Evolutionary conservation across 2,797 vertebrate species (phyloP).

Genomic region (Chelon auratus): DNA sequence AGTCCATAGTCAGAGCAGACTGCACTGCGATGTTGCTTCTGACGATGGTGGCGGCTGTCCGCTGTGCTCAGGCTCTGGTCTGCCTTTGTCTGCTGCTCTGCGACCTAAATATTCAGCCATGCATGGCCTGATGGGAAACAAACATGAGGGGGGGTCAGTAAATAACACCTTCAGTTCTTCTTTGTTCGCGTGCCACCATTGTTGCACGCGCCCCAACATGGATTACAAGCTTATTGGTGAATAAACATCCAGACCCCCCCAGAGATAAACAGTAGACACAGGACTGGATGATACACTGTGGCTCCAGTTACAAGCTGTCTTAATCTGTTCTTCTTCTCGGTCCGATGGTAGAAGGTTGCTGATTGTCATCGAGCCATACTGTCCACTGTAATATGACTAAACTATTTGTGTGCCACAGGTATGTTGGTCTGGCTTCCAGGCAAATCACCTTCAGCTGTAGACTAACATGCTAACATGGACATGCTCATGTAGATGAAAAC

Average conservation of each 20-base stretch:
- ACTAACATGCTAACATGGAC: background rate
- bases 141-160: constrained; percentile 69
- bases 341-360: background rate
- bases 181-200: constrained; percentile 53
- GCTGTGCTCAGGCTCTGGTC: constrained; percentile 42
- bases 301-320: constrained; percentile 21
- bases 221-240: constrained; percentile 6
- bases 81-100: constrained; percentile 75
- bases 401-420: background rate
- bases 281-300: background rate
- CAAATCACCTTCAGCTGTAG: background rate
- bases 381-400: background rate
- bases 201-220: constrained; percentile 30
- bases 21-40: constrained; percentile 20
- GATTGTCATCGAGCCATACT: background rate
- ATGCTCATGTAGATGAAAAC: background rate
- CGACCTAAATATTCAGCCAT: constrained; percentile 84
- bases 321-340: background rate
- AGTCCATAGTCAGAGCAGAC: constrained; percentile 10
- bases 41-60: constrained; percentile 45
- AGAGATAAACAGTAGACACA: background rate
- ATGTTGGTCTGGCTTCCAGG: too few species aligned
- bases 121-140: constrained; percentile 70
- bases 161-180: constrained; percentile 72
- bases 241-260: background rate